Base-by-base conservation (phyloP, 1,140 invertebrate species). In the Argopecten irradians region DNA sequence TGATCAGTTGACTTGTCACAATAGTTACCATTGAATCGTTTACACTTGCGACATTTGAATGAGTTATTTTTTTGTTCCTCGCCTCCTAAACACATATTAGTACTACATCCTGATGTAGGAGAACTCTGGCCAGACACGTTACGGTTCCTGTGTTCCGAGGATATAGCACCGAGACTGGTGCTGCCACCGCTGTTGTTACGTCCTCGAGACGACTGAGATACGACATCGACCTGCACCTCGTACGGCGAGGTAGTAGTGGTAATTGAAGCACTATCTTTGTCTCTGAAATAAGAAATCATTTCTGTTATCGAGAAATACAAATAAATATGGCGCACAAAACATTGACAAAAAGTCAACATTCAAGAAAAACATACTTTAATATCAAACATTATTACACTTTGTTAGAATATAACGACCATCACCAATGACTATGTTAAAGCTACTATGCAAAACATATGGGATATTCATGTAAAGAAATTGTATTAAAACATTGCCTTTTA, bases 111-210 rank as follows among this genome's bases (percentile, higher is more conserved):
- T 0, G 91, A 92, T 16, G 91, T 89, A 13, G 92, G 93, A 43
- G 93, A 93, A 89, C 93, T 89, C 39, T 93, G 92, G 83, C 91
- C 91, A 16, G 92, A 93, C 8, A 82, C 86, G 71, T 91, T 91
- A 32, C 88, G 85, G 22, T 86, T 84, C 82, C 91, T 91, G 14
- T 90, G 84, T 83, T 87, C 87, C 32, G 85, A 82, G 34, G 87
- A 86, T 33, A 71, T 84, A 28, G 82, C 87, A 71, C 84, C 34
- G 16, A 89, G 36, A 84, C 39, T 71, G n/a, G 39, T 39, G 41
- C 86, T 88, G 28, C 83, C 87, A 0, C 46, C 84, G 84, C 89
- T 91, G 87, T 85, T 90, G 39, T 92, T 86, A 9, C 85, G 86
- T 32, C 87, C 85, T 22, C 86, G n/a, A 7, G 87, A 83, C n/a